These are phyloP conservation scores for Apoderus coryli DNA, from an alignment of 2,888 invertebrate species.

Conservation along the genomic window DNA sequence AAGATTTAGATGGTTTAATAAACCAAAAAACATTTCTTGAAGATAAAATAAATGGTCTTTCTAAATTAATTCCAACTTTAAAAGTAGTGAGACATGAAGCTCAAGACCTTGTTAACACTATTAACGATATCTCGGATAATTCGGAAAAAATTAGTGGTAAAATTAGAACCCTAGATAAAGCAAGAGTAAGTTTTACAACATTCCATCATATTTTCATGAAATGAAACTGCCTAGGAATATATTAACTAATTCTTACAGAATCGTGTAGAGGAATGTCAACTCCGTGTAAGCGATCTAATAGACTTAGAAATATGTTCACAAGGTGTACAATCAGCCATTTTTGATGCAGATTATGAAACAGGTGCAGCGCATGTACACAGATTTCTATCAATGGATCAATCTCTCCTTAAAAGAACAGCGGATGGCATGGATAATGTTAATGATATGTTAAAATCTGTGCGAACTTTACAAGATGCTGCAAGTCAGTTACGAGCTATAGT, in stretches of 20 bases:
- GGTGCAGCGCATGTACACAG: slow-evolving; percentile 92
- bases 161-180: slow-evolving; percentile 84
- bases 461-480: slow-evolving; percentile 61
- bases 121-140: slow-evolving; percentile 71
- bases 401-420: slow-evolving; percentile 59
- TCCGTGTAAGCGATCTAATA: slow-evolving; percentile 84
- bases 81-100: slow-evolving; percentile 64
- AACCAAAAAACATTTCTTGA: slow-evolving; percentile 65
- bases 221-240: too few relatives aligned
- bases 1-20: too few relatives aligned
- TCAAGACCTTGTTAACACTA: slow-evolving; percentile 68
- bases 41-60: slow-evolving; percentile 64
- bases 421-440: slow-evolving; percentile 57
- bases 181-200: slow-evolving; percentile 73
- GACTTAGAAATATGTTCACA: slow-evolving; percentile 92
- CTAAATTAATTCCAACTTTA: slow-evolving; percentile 68
- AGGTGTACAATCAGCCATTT: slow-evolving; percentile 90
- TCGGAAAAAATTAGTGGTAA: slow-evolving; percentile 93
- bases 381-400: slow-evolving; percentile 85
- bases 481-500: slow-evolving; percentile 55
- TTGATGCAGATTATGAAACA: slow-evolving; percentile 91
- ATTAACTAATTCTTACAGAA: slow-evolving; percentile 43
- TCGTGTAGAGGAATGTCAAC: slow-evolving; percentile 86
- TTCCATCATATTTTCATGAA: too few relatives aligned
- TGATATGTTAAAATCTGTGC: slow-evolving; percentile 56